A percentile compares a stretch with the other conserved stretches of the same genome.
Conservation (phyloP, 2,888 invertebrate species). For the Anticlea derivata region DNA sequence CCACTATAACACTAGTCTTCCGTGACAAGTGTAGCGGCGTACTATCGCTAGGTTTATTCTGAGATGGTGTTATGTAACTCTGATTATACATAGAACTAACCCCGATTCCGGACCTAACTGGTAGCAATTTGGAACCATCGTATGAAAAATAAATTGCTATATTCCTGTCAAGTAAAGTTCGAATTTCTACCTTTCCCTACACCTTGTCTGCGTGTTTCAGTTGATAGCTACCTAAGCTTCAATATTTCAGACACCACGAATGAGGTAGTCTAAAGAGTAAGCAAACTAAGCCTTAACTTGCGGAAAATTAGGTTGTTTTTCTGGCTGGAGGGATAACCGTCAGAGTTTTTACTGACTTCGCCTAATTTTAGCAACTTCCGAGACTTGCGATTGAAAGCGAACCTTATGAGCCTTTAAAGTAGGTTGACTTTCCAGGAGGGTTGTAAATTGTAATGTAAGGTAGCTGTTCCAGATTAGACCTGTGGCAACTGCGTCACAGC, state of each 20-base stretch:
- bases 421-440: background rate
- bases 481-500: constrained; percentile 57
- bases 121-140: too few species aligned
- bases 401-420: constrained; percentile 2
- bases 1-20: too few species aligned
- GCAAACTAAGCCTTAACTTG: background rate
- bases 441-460: background rate
- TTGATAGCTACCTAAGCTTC: background rate
- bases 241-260: background rate
- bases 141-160: too few species aligned
- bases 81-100: too few species aligned
- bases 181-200: too few species aligned
- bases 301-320: background rate
- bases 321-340: background rate
- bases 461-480: background rate
- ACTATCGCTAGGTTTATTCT: too few species aligned
- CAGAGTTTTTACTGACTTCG: background rate
- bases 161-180: too few species aligned
- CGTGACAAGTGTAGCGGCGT: too few species aligned
- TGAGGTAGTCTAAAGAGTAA: background rate
- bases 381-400: background rate
- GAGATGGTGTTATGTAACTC: too few species aligned
- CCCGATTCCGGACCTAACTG: too few species aligned
- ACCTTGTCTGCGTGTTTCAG: too few species aligned
- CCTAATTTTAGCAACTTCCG: background rate